Percentiles rank a stretch among this genome's conserved stretches.
phyloP scores from a whole-genome alignment of 2,888 invertebrate genomes.

The Cremastobaeus sp. region DNA sequence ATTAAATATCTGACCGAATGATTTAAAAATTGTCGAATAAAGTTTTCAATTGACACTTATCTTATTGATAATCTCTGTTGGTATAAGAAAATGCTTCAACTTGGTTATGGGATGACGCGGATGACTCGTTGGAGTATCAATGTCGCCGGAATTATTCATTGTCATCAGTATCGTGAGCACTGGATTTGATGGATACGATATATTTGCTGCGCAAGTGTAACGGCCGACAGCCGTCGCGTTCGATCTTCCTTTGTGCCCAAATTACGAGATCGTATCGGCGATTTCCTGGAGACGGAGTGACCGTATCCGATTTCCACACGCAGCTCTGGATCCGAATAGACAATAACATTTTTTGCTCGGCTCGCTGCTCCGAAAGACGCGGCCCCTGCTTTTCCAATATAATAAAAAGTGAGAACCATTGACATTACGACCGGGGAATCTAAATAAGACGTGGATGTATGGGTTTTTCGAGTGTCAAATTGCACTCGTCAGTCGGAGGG shows the following conservation, averaged over 20 bases:
- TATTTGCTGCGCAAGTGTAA: slow-evolving; percentile 49
- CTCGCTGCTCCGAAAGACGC: slow-evolving; percentile 27
- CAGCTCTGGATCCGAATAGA: slow-evolving; percentile 35
- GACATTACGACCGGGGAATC: slow-evolving; percentile 43
- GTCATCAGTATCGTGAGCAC: slow-evolving; percentile 5
- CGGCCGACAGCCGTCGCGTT: slow-evolving; percentile 48
- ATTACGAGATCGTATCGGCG: slow-evolving; percentile 48
- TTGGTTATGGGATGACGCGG: neutral
- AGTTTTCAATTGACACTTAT: too few relatives aligned
- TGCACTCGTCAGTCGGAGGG: slow-evolving; percentile 54
- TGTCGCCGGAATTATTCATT: slow-evolving; percentile 1
- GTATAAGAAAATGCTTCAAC: too few relatives aligned
- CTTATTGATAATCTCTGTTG: too few relatives aligned
- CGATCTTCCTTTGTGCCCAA: slow-evolving; percentile 44
- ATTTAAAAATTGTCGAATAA: too few relatives aligned
- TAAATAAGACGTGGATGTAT: slow-evolving; percentile 54
- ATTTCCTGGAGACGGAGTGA: slow-evolving; percentile 50
- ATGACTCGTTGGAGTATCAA: slow-evolving; percentile 1
- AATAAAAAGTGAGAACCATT: slow-evolving; percentile 26
- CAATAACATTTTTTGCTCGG: slow-evolving; percentile 29
- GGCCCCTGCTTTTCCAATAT: slow-evolving; percentile 35
- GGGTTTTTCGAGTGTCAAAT: slow-evolving; percentile 59
- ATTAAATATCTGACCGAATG: too few relatives aligned
- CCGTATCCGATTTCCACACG: slow-evolving; percentile 56
- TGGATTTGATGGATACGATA: slow-evolving; percentile 48